Conservation (phyloP, 37 sponge, comb jelly and placozoan genomes). For the Hormiphora californensis region DNA sequence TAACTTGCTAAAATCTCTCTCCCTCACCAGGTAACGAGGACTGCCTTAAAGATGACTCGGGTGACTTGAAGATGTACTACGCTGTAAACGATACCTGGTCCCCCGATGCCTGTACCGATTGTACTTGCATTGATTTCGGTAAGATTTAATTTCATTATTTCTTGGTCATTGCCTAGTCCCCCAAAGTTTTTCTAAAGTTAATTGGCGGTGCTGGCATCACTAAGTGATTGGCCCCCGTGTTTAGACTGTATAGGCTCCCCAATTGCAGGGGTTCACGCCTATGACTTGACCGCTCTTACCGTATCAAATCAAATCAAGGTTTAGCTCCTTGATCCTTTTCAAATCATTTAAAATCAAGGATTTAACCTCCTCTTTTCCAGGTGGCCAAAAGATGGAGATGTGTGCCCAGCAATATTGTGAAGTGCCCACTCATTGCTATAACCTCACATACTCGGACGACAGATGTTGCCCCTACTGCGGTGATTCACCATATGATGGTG, state of each 20-base stretch:
- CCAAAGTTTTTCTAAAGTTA: no score
- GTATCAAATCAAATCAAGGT: no score
- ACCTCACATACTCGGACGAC: not conserved
- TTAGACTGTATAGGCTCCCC: not conserved
- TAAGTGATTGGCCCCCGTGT: no score
- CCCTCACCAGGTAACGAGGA: not conserved
- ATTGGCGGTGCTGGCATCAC: no score
- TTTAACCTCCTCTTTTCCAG: not conserved
- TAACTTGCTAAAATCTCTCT: not conserved
- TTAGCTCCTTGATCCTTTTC: no score
- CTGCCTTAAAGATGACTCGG: not conserved
- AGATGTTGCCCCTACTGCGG: not conserved
- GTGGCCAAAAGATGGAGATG: not conserved
- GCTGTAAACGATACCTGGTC: not conserved
- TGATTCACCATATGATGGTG: no score
- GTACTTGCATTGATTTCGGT: not conserved
- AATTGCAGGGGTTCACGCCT: not conserved
- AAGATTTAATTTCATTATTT: not conserved
- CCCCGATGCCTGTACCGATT: not conserved
- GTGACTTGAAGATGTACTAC: not conserved
- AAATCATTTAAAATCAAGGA: no score
- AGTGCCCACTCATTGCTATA: not conserved
- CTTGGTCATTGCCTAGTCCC: not conserved
- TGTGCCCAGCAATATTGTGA: conserved; percentile 15
- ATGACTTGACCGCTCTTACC: no score